Evolutionary conservation across 2,797 vertebrate species (phyloP).

Genomic region (Artibeus jamaicensis): DNA sequence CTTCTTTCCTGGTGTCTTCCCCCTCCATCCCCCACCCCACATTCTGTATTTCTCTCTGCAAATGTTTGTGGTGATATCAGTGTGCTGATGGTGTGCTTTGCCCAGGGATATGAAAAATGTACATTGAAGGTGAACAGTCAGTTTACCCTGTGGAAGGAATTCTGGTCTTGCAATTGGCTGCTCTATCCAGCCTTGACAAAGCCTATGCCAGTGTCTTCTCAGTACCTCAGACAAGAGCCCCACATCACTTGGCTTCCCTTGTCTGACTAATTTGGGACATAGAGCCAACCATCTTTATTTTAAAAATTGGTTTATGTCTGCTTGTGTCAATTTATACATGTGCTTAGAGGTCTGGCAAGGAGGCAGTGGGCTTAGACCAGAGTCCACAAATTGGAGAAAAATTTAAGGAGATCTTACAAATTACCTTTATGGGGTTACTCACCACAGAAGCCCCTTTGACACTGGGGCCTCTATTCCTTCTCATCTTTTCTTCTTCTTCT

Average conservation of each 20-base stretch:
- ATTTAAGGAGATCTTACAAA: slow-evolving; percentile 5
- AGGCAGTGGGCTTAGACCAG: not conserved
- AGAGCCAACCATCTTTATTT: not conserved
- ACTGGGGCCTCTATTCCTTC: not conserved
- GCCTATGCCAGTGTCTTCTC: not conserved
- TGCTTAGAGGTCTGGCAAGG: not conserved
- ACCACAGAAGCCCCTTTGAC: not conserved
- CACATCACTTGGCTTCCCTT: not conserved
- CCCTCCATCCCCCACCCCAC: not conserved
- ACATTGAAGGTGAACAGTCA: not conserved
- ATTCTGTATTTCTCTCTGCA: not conserved
- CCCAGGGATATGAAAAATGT: not conserved
- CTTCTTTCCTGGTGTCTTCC: not conserved
- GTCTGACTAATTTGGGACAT: not conserved
- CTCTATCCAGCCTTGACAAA: not conserved
- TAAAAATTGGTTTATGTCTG: not conserved
- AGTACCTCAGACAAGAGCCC: not conserved
- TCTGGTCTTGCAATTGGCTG: not conserved
- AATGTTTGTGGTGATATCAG: not conserved
- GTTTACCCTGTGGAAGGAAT: not conserved
- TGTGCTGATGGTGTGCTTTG: not conserved
- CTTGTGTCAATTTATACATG: not conserved
- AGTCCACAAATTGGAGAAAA: slow-evolving; percentile 25
- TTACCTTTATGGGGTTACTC: not conserved
- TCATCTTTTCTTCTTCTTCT: not conserved